Base-by-base conservation (phyloP, 2,888 invertebrate genomes). In the Ferdinandea cuprea region DNA sequence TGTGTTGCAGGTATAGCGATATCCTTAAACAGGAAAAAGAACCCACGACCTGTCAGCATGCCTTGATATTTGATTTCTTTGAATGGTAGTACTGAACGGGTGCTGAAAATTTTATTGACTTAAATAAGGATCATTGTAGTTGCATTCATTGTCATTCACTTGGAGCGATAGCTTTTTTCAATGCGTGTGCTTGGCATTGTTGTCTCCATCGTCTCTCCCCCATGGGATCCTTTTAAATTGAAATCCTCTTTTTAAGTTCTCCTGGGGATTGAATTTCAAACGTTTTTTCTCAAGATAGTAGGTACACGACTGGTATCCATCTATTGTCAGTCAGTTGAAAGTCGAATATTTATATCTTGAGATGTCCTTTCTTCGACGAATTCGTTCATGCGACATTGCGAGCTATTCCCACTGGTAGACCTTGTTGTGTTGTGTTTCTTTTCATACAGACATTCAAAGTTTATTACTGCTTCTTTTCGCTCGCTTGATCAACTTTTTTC, bases 101-200 rank as follows among this genome's bases (percentile, higher is more conserved):
- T 61, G 35, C 52, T 77, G 72, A 37, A 65, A 61, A 72, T 83
- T 78, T 78, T 83, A 83, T 83, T 83, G 72, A 83, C 83, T 78
- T 78, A 68, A 72, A 61, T 66, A 83, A 83, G 83, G 72, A 83
- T 83, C 83, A 83, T 83, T 78, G 78, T 56, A 72, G 72, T 52
- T 83, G 83, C 78, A 83, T 77, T 65, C 63, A 52, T 80, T 80
- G 28, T 42, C 44, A 25, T 54, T 72, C 52, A 66, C 71, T 77
- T 71, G 54, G 5, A 25, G 25, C 13, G 40, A 66, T 72, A 77
- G 66, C 66, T 71, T 48, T 25, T 35, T 21, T 32, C 15, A 37
- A 13, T 19, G 15, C 25, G 17, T 19, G 9, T 21, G 25, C 21
- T 28, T 25, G 37, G 4, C 30, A 7, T 59, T 19, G 21, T 48